Evolutionary conservation across 2,113 vertebrate genomes (phyloP).

Genomic region (Hemiprocne comata): DNA sequence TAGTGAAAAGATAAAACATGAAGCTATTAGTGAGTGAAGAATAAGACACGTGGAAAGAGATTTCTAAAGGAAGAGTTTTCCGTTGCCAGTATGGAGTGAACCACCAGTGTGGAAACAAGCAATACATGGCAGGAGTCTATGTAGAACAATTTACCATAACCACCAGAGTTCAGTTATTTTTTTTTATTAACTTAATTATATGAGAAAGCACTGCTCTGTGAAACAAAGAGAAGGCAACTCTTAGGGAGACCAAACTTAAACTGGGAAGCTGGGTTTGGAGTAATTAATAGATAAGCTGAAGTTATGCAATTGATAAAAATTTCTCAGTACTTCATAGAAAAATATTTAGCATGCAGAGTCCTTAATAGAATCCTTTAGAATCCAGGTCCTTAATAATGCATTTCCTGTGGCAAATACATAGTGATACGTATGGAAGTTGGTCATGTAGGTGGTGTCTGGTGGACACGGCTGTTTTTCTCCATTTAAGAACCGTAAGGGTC

Average conservation of each 20-base stretch:
- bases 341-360: background rate
- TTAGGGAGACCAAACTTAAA: background rate
- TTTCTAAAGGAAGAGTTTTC: slow-evolving; percentile 23
- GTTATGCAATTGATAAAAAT: background rate
- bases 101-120: background rate
- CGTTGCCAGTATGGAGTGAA: background rate
- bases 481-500: background rate
- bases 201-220: background rate
- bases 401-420: background rate
- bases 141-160: background rate
- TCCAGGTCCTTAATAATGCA: background rate
- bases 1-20: background rate
- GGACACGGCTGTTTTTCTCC: background rate
- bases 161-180: background rate
- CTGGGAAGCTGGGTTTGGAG: background rate
- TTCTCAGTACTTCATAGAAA: background rate
- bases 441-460: background rate
- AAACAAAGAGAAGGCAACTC: background rate
- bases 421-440: background rate
- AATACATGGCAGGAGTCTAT: background rate
- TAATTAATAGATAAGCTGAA: background rate
- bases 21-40: slow-evolving; percentile 9
- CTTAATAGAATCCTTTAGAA: no score
- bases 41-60: background rate
- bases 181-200: background rate